Percentiles rank a stretch among this genome's conserved stretches.
Conservation (phyloP, 2,888 invertebrate genomes). For the Cotesia congregata region DNA sequence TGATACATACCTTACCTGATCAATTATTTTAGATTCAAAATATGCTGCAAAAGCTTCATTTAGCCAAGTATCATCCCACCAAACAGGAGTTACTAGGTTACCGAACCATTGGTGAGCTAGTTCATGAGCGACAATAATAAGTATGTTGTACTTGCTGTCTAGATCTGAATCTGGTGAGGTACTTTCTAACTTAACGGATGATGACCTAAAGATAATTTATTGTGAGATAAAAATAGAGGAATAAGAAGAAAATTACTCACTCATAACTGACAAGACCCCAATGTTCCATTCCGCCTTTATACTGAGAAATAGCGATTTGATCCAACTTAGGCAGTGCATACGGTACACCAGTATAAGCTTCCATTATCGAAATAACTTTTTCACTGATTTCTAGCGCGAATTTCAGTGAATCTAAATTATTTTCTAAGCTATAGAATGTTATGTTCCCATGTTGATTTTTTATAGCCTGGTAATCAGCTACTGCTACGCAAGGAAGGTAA, state of each 20-base stretch:
- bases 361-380: conserved; percentile 81
- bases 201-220: too few species aligned
- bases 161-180: too few species aligned
- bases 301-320: conserved; percentile 84
- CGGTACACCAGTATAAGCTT: conserved; percentile 82
- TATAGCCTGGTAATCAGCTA: conserved; percentile 70
- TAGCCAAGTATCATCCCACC: conserved; percentile 48
- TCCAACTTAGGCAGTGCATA: conserved; percentile 88
- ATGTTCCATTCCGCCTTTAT: background rate
- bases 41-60: conserved; percentile 46
- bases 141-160: background rate
- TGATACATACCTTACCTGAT: conserved; percentile 50
- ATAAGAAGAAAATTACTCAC: background rate
- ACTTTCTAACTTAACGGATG: too few species aligned
- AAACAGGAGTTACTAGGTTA: conserved; percentile 44
- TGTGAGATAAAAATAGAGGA: background rate
- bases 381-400: conserved; percentile 85
- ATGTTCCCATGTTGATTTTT: conserved; percentile 35
- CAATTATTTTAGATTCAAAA: conserved; percentile 53
- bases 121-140: background rate
- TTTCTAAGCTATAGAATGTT: conserved; percentile 81
- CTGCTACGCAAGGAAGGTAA: conserved; percentile 84
- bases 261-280: background rate
- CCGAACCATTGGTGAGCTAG: conserved; percentile 46
- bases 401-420: conserved; percentile 79